Base-by-base conservation (phyloP, 1,140 invertebrate genomes). In the Protaetia brevitarsis region DNA sequence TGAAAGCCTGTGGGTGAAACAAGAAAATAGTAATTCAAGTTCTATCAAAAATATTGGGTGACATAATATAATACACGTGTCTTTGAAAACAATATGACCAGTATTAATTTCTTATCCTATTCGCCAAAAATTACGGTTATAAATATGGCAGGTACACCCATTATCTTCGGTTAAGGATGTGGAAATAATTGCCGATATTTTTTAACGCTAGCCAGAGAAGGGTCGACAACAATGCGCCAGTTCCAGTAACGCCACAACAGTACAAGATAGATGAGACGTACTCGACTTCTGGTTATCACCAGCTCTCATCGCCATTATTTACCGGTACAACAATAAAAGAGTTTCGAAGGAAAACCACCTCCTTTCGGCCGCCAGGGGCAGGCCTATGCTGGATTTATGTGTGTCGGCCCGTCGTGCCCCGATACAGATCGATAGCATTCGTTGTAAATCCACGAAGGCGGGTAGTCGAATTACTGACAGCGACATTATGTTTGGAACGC, bases 271-370 rank as follows among this genome's bases (percentile, higher is more conserved):
- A 68, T 64, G 63, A 61, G 16, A 11, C 36, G 34, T 34, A 23
- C 23, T 63, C 37, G 60, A 51, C 63, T 65, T 37, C 66, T 61
- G 63, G 66, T 68, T 68, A 68, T 68, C 66, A 61, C 63, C 41
- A 30, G 45, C 63, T 64, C 66, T 68, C 57, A 68, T 68, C 66
- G 64, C 66, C 66, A 68, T 68, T 68, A 68, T 68, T 68, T 68
- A 68, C 63, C 66, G 63, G 66, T 65, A 27, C 59, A 64, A 68
- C 59, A 64, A 68, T 68, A 65, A 64, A 67, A 68, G 66, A 65
- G 51, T 60, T 58, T 64, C 63, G 56, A 59, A 64, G 29, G 57
- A 65, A 64, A 68, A 37, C 36, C 28, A 57, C 58, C 63, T 64
- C 62, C 63, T 63, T 67, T 67, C 56, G 57, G 62, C 62, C 51